Base-by-base conservation (phyloP, 2,888 invertebrate genomes). In the Diplolepis rosae region DNA sequence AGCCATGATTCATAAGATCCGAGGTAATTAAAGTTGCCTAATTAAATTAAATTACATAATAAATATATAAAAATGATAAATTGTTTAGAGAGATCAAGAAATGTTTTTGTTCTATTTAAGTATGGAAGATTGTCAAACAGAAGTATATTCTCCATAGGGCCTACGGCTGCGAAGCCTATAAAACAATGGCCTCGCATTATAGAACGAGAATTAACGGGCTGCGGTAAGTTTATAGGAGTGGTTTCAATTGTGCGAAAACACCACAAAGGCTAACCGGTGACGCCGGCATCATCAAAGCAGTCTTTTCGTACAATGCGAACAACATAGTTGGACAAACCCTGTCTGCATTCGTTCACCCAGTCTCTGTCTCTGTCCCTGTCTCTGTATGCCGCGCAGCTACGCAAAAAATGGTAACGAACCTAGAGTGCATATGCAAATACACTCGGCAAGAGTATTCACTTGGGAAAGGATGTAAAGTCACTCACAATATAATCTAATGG, bases 191-290 rank as follows among this genome's bases (percentile, higher is more conserved):
- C 54, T 70, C 70, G 65, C 68, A 73, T 72, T 70, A 71, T 76
- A 70, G 69, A 76, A 71, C 70, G 75, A 72, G 71, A 76, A 76
- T 76, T 75, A 75, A 73, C 75, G 68, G 69, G 69, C 39, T 68
- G 66, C 69, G 65, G 69, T 68, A 73, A 71, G 71, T 71, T 70
- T 73, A 75, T 66, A 56, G 66, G 66, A 54, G 67, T 54, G 69
- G 67, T 68, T 69, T 71, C 73, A 70, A 73, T 69, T 70, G 73
- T 73, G 71, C 75, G 73, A 75, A 75, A 69, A 69, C 61, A 71
- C 61, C 61, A 75, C 75, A 75, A 75, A 73, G 71, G 70, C 71
- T 75, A 73, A 68, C 71, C 73, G 69, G 66, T 66, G 69, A 73
- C 69, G 69, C 70, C 68, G 75, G 75, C 73, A 71, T 30, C 71